These are phyloP conservation scores for Lycorma delicatula DNA, from an alignment of 1,140 invertebrate species.

Conservation along the genomic window DNA sequence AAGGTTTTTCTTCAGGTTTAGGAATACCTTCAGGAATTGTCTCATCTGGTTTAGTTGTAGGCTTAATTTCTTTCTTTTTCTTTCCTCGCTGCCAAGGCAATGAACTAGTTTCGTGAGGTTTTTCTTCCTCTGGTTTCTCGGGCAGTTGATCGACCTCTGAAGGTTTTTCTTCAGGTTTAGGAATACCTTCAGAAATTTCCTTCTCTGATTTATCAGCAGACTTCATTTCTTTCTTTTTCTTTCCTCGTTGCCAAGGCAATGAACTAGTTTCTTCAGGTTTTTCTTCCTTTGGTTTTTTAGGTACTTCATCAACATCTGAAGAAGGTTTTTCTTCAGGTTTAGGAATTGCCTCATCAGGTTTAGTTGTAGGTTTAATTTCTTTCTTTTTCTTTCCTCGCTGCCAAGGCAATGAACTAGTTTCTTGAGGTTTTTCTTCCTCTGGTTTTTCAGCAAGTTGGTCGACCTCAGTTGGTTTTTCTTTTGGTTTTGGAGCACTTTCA, in stretches of 20 bases:
- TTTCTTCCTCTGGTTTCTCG: not conserved
- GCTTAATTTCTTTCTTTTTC: conserved; percentile 22
- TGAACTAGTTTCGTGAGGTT: conserved; percentile 12
- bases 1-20: conserved; percentile 25
- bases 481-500: not conserved
- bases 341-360: conserved; percentile 5
- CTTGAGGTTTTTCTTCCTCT: conserved; percentile 34
- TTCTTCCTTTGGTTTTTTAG: conserved; percentile 30
- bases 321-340: conserved; percentile 20
- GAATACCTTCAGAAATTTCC: conserved; percentile 11
- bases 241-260: conserved; percentile 5
- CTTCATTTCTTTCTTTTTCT: conserved; percentile 20
- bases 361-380: conserved; percentile 12
- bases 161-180: conserved; percentile 24
- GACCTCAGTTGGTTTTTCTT: conserved; percentile 3
- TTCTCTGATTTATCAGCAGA: conserved; percentile 9
- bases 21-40: conserved; percentile 25
- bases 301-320: conserved; percentile 16
- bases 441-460: conserved; percentile 21
- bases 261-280: conserved; percentile 20
- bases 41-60: conserved; percentile 11
- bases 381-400: conserved; percentile 1
- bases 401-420: conserved; percentile 16
- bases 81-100: conserved; percentile 10
- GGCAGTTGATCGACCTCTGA: not conserved